phyloP scores from a whole-genome alignment of 2,888 invertebrate genomes.

The Drosophila bunnanda region DNA sequence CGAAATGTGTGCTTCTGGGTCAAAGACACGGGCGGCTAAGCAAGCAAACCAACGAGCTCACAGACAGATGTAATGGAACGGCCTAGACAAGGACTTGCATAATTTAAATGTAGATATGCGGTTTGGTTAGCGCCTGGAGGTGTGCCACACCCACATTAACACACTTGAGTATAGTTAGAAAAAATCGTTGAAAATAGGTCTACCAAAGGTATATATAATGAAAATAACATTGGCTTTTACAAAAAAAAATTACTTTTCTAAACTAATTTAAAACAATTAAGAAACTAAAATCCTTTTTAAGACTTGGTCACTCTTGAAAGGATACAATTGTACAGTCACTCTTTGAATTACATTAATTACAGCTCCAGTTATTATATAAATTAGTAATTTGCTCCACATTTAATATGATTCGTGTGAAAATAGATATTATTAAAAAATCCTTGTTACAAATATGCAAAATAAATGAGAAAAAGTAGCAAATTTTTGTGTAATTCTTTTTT shows the following conservation, averaged over 20 bases:
- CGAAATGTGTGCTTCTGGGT: slow-evolving; percentile 77
- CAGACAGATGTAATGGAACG: slow-evolving; percentile 49
- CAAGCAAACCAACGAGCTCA: slow-evolving; percentile 53
- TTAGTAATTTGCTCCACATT: no score
- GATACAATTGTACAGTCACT: no score
- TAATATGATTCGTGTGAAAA: no score
- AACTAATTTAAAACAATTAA: no score
- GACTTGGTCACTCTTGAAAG: no score
- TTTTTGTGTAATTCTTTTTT: neutral
- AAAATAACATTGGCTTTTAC: neutral
- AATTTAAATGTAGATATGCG: slow-evolving; percentile 80
- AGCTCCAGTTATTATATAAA: no score
- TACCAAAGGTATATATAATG: no score
- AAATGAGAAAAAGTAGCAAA: neutral
- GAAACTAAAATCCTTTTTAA: no score
- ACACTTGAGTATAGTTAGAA: neutral
- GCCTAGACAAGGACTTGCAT: slow-evolving; percentile 69
- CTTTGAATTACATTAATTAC: no score
- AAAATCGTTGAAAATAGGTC: neutral
- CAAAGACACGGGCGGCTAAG: slow-evolving; percentile 70
- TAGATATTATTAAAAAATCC: no score
- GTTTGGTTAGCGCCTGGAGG: slow-evolving; percentile 77
- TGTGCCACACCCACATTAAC: slow-evolving; percentile 53
- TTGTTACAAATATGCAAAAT: no score
- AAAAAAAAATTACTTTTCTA: neutral